Conservation (phyloP, 2,797 vertebrate species). For the Mus minutoides region DNA sequence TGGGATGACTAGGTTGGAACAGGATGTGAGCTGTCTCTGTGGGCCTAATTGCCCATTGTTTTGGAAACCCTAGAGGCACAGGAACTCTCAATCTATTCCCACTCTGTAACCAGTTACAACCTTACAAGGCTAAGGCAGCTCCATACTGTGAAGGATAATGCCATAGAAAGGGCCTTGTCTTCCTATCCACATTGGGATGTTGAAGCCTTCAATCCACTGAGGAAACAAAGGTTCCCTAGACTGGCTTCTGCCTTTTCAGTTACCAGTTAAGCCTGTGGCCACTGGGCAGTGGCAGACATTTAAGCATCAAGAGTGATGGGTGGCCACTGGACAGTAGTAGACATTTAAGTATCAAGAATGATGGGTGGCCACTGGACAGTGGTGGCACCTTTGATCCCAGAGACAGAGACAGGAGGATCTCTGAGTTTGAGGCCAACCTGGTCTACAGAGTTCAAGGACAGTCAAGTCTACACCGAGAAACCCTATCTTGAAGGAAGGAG, state of each 20-base stretch:
- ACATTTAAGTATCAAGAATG: not conserved
- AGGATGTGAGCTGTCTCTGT: not conserved
- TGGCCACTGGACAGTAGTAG: not conserved
- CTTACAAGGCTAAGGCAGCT: not conserved
- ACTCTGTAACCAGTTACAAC: not conserved
- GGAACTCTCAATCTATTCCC: not conserved
- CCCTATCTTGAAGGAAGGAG: not conserved
- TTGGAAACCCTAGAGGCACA: not conserved
- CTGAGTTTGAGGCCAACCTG: not conserved
- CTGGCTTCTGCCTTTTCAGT: not conserved
- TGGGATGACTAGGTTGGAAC: not conserved
- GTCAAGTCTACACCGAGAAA: not conserved
- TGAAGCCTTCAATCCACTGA: not conserved
- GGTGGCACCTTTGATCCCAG: not conserved
- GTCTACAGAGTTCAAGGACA: not conserved
- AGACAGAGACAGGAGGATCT: not conserved
- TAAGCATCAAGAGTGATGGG: not conserved
- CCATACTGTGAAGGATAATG: not conserved
- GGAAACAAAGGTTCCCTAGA: not conserved
- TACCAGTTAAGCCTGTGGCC: not conserved
- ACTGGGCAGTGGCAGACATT: not conserved
- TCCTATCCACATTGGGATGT: not conserved
- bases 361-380: not conserved
- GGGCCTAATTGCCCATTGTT: not conserved
- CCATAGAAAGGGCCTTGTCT: not conserved